These are phyloP conservation scores for Gallinago solitaria DNA, from an alignment of 2,797 vertebrate genomes.

Conservation along the genomic window DNA sequence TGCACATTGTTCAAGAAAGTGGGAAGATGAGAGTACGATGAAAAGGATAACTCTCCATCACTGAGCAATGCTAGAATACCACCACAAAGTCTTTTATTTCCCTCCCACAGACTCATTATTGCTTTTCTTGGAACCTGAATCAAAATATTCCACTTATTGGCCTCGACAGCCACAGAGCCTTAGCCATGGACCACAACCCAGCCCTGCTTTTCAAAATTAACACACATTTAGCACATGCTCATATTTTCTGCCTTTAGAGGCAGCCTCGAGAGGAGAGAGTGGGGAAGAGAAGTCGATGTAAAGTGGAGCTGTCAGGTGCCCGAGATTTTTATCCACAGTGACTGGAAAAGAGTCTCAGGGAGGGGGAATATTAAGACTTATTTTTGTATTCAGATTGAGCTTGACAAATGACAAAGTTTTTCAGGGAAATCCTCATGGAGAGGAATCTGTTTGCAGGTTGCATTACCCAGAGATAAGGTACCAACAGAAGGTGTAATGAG, in stretches of 20 bases:
- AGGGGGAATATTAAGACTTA: constrained; percentile 8
- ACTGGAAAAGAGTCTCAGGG: neutral
- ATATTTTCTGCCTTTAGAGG: neutral
- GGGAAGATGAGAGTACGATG: neutral
- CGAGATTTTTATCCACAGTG: constrained; percentile 9
- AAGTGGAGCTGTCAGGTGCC: neutral
- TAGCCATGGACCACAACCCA: neutral
- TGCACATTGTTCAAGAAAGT: neutral
- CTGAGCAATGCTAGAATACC: neutral
- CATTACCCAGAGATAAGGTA: neutral
- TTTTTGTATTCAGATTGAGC: constrained; percentile 15
- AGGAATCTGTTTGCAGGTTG: neutral
- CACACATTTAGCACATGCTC: neutral
- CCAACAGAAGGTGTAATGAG: neutral
- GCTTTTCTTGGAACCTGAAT: neutral
- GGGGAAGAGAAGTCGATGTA: neutral
- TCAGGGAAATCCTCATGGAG: neutral
- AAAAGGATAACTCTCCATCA: neutral
- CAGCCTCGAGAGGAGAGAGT: neutral
- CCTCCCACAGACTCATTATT: neutral
- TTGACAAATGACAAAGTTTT: constrained; percentile 23
- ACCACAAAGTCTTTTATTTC: neutral
- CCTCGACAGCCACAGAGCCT: neutral
- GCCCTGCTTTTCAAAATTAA: neutral
- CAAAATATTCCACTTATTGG: neutral